These are phyloP conservation scores for Drosophila melanogaster DNA, from an alignment of 1,140 invertebrate genomes.

Conservation along the genomic window Release_6_plus_ISO1_MT NT_033779.5:13224001-13224500, in stretches of 20 bases:
- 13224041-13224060: constrained; percentile 47
- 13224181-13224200: constrained; percentile 18
- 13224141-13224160: constrained; percentile 49
- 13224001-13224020: constrained; percentile 72
- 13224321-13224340: constrained; percentile 61
- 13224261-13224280: constrained; percentile 45
- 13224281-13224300: constrained; percentile 59
- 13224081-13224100: constrained; percentile 73
- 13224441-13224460: too few species aligned
- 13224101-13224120: constrained; percentile 70
- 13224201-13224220: constrained; percentile 18
- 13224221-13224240: constrained; percentile 23
- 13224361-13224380: constrained; percentile 50
- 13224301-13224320: constrained; percentile 80
- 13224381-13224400: constrained; percentile 6
- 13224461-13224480: too few species aligned
- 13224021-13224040: constrained; percentile 72
- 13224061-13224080: constrained; percentile 65
- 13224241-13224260: constrained; percentile 52
- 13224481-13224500: background rate
- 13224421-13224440: background rate
- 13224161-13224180: constrained; percentile 3
- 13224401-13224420: background rate
- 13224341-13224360: constrained; percentile 31
- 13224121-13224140: constrained; percentile 72